These are phyloP conservation scores for Paramuricea clavata DNA, from an alignment of 92 coral and sea anemone species.

Conservation along the genomic window DNA sequence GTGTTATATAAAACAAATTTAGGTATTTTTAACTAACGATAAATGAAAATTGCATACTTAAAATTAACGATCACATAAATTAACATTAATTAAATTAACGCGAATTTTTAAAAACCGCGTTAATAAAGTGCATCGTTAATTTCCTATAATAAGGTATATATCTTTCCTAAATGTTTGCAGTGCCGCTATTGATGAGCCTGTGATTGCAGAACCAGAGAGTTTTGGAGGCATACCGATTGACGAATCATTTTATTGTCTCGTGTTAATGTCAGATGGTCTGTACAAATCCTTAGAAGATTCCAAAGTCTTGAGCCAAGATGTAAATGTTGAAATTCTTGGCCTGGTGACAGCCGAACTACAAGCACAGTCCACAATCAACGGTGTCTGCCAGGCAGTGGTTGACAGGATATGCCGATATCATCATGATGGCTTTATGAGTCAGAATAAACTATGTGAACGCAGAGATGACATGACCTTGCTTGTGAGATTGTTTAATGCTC, in stretches of 20 bases:
- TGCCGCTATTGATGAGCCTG: conserved; percentile 90
- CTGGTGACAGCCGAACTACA: conserved; percentile 81
- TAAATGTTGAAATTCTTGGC: conserved; percentile 83
- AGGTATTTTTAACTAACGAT: too few species aligned
- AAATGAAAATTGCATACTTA: too few species aligned
- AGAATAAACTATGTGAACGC: conserved; percentile 80
- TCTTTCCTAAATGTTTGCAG: conserved; percentile 63
- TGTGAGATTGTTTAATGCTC: conserved; percentile 82
- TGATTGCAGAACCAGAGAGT: conserved; percentile 93
- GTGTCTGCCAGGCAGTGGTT: conserved; percentile 95
- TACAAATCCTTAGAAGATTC: conserved; percentile 91
- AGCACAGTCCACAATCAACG: conserved; percentile 89
- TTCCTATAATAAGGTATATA: too few species aligned
- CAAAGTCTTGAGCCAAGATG: conserved; percentile 69
- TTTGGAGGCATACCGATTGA: conserved; percentile 88
- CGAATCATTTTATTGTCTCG: conserved; percentile 81
- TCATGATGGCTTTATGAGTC: conserved; percentile 93
- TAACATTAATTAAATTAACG: too few species aligned
- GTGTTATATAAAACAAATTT: too few species aligned
- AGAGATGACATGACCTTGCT: conserved; percentile 96
- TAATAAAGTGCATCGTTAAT: too few species aligned
- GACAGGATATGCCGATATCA: conserved; percentile 91
- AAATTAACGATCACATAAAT: too few species aligned
- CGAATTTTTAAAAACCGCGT: too few species aligned
- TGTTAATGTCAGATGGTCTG: conserved; percentile 96